Evolutionary conservation across 2,113 vertebrate genomes (phyloP), one percentile per base, ranked within the genome.

Genomic region (Colinus virginianus): DNA sequence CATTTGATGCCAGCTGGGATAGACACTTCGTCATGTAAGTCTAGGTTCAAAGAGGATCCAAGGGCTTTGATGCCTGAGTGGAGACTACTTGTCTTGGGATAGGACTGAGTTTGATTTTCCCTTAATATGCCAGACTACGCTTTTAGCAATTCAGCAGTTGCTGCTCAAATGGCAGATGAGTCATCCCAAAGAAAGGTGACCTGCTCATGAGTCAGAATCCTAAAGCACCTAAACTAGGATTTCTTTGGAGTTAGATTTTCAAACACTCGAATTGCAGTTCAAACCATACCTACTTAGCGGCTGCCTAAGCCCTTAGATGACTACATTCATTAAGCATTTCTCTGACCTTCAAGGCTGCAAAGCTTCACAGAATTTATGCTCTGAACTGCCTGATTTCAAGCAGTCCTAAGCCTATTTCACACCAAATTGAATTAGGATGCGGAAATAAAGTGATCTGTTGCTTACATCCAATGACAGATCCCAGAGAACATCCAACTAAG

Each of bases 131-230:
- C 46, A 26, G 28, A 38, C 61, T 77, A 74, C 49, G 59, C 2
- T 64, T 94, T 94, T 68, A 91, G 34, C 32, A 23, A 34, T 83
- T 80, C 14, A 40, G 79, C 72, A 64, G 6, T 36, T 91, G 61
- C 76, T 83, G 51, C 67, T 91, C 63, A 62, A 77, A 64, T 70
- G 46, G 59, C 68, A 93, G 61, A 34, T 95, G 95, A 93, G 51
- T 96, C 93, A 88, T 91, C 34, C 30, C 20, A 15, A 72, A 84
- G 56, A 55, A 85, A 95, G 28, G 9, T 90, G 88, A 94, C 88
- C 18, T 1, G 38, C 66, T 88, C 68, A n/a, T 96, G 92, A 94
- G 61, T 94, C 92, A 93, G 85, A 93, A 91, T 93, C 68, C 34
- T 83, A 75, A 83, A 53, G 51, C 43, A 68, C 66, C 67, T 61